These are phyloP conservation scores for Chlorops oryzae DNA, from an alignment of 1,140 invertebrate genomes.

Conservation along the genomic window DNA sequence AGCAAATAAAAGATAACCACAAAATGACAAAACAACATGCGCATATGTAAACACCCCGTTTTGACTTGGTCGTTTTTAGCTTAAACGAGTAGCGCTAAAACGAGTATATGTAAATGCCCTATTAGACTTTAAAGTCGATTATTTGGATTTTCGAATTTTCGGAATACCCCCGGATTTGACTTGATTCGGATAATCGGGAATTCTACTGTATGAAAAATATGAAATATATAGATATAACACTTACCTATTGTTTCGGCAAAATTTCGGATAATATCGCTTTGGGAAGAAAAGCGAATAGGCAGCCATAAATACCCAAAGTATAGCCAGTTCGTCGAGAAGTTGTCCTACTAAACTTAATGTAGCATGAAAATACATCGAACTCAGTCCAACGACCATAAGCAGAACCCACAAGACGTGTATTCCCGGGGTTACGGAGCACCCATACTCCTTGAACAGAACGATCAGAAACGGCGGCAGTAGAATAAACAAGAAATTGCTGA, in stretches of 20 bases:
- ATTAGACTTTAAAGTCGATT: too few species aligned
- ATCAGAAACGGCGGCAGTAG: conserved; percentile 69
- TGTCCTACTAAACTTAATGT: conserved; percentile 74
- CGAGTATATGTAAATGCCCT: too few species aligned
- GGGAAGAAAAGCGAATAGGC: conserved; percentile 69
- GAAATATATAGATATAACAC: conserved; percentile 22
- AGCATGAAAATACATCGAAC: conserved; percentile 77
- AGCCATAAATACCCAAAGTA: conserved; percentile 74
- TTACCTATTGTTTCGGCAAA: conserved; percentile 61
- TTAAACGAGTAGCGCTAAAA: too few species aligned
- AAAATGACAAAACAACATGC: too few species aligned
- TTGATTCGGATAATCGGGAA: too few species aligned
- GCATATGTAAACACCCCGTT: too few species aligned
- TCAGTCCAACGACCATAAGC: conserved; percentile 69
- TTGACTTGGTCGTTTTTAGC: too few species aligned
- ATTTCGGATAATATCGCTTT: conserved; percentile 60
- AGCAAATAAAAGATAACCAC: too few species aligned
- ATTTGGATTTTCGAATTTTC: too few species aligned
- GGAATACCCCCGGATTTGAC: too few species aligned
- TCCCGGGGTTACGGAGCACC: conserved; percentile 63
- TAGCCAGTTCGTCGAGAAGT: conserved; percentile 71
- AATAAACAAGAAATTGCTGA: conserved; percentile 75
- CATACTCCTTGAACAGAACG: conserved; percentile 69
- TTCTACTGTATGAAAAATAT: too few species aligned
- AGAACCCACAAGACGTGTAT: conserved; percentile 73